Percentiles rank a stretch among this genome's conserved stretches.
Evolutionary conservation across 2,797 vertebrate species (phyloP).

Genomic region (Australoheros facetus): DNA sequence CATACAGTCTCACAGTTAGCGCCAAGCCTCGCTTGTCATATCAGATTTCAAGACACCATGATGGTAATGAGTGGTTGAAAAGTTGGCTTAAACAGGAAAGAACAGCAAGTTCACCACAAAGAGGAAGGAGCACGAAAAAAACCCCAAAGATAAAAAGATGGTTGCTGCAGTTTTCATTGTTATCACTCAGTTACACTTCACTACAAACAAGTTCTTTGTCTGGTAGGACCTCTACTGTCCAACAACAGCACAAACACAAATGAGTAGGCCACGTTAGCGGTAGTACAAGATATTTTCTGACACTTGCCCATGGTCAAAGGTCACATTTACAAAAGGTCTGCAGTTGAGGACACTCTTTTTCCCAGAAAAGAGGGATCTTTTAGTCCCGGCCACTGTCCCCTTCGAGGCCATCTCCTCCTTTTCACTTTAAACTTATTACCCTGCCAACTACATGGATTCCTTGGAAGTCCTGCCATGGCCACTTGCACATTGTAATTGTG

Average conservation of each 20-base stretch:
- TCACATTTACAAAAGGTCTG: neutral
- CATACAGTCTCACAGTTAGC: neutral
- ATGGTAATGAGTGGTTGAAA: neutral
- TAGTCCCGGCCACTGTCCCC: neutral
- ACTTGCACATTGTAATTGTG: neutral
- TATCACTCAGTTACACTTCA: neutral
- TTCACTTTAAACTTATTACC: no score
- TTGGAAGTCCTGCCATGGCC: fast-evolving
- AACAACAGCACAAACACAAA: no score
- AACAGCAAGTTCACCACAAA: neutral
- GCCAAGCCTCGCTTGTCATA: neutral
- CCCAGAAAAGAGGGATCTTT: neutral
- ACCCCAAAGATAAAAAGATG: neutral
- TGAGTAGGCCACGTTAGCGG: no score
- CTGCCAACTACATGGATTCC: neutral
- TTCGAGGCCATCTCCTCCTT: neutral
- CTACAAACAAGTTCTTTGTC: neutral
- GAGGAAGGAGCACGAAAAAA: neutral
- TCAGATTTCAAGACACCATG: neutral
- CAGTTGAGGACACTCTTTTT: no score
- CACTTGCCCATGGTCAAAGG: neutral
- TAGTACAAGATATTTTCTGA: neutral
- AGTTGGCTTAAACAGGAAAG: neutral
- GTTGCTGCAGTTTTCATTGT: neutral
- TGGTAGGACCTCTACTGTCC: no score